Evolutionary conservation across 2,113 vertebrate genomes (phyloP), one percentile per base, ranked within the genome.

Genomic region (Callionymus lyra): DNA sequence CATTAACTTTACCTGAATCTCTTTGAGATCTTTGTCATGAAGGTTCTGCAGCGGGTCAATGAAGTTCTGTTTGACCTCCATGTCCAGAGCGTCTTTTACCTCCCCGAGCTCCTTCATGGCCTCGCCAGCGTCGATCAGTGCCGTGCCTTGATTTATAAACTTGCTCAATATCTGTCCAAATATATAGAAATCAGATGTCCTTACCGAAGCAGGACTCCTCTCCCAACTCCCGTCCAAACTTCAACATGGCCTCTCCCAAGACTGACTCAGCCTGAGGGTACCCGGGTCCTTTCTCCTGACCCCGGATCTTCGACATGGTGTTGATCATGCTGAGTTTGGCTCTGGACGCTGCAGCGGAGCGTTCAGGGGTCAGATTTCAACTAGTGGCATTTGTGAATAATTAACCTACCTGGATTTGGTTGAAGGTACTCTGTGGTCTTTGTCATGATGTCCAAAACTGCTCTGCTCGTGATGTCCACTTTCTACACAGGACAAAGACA

Each of bases 11-110:
- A 98, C 95, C 88, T 97, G 93, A 39, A 98, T 98, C 84, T 98
- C 95, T 65, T 91, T 91, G 31, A 98, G 84, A 51, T 98, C 94
- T 83, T 98, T 98, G 81, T 98, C 94, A 31, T 98, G 92, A 41
- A 98, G 90, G 72, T 96, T 97, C 75, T 98, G 94, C 45, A 98
- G 88, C 0, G 95, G 94, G 50, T 98, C 95, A 15, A 98, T 94
- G 68, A 98, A 98, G 78, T 95, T 98, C 83, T 98, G 95, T 70
- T 98, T 98, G 54, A 98, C 95, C 59, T 92, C 93, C 76, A 98
- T 97, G 60, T 97, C 94, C 69, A 98, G 81, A 38, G 90, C 90
- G 39, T 97, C 94, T 57, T 98, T 98, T 47, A 97, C 93, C 55
- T 95, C 94, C 0, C 93, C 91, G n/a, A 98, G 87, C 19, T 97